phyloP scores from a whole-genome alignment of 2,888 invertebrate species.

The Eupeodes latifasciatus region DNA sequence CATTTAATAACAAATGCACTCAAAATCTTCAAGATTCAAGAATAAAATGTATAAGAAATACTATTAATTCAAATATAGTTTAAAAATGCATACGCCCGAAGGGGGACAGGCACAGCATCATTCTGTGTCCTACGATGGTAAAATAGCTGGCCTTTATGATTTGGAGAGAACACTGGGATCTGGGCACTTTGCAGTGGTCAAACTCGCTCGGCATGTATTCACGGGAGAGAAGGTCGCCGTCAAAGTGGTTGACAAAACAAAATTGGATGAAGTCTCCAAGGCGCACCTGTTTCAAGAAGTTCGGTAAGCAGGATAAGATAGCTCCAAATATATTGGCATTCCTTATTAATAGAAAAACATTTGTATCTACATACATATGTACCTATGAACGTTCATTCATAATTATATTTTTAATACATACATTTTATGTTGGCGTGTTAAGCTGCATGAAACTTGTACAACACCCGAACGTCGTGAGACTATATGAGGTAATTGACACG shows the following conservation, averaged over 20 bases:
- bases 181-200: constrained; percentile 99
- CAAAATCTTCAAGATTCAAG: background rate
- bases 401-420: constrained; percentile 5
- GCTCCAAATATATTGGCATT: constrained; percentile 28
- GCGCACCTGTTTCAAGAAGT: constrained; percentile 99
- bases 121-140: constrained; percentile 88
- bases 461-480: constrained; percentile 98
- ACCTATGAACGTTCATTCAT: constrained; percentile 9
- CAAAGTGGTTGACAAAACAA: constrained; percentile 99
- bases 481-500: constrained; percentile 99
- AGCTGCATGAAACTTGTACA: constrained; percentile 99
- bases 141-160: constrained; percentile 98
- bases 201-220: constrained; percentile 98
- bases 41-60: background rate
- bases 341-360: constrained; percentile 52
- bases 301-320: constrained; percentile 80
- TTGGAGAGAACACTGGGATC: constrained; percentile 98
- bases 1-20: constrained; percentile 5
- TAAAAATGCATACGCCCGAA: constrained; percentile 71
- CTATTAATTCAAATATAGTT: constrained; percentile 40
- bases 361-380: background rate
- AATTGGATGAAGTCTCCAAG: constrained; percentile 97
- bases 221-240: constrained; percentile 99
- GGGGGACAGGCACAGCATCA: constrained; percentile 61
- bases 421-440: constrained; percentile 41